phyloP scores from a whole-genome alignment of 2,888 invertebrate species.

The Alloscopus bannaensis region DNA sequence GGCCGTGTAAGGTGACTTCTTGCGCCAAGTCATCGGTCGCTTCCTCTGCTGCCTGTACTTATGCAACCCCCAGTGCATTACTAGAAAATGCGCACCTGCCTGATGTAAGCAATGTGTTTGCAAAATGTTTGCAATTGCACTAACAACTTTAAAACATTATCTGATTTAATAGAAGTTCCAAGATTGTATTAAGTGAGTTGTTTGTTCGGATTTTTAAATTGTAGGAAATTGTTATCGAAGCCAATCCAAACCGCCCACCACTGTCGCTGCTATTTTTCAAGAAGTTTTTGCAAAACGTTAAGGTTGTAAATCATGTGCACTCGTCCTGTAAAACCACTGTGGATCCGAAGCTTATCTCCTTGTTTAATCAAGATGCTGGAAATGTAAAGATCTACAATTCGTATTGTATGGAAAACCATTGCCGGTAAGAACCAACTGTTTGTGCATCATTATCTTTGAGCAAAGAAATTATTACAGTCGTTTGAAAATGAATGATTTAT shows the following conservation, averaged over 20 bases:
- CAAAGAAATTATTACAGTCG: not conserved
- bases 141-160: no score
- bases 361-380: not conserved
- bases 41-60: not conserved
- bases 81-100: slow-evolving; percentile 15
- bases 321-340: slow-evolving; percentile 22
- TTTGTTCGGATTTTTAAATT: not conserved
- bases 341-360: slow-evolving; percentile 12
- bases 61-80: not conserved
- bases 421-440: slow-evolving; percentile 23
- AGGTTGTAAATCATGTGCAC: slow-evolving; percentile 27
- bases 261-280: slow-evolving; percentile 34
- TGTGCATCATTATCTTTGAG: not conserved
- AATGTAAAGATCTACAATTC: slow-evolving; percentile 20
- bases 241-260: slow-evolving; percentile 37
- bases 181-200: not conserved
- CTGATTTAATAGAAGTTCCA: no score
- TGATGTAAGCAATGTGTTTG: slow-evolving; percentile 4
- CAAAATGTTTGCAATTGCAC: no score
- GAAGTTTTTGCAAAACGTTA: slow-evolving; percentile 2
- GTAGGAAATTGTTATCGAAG: slow-evolving; percentile 51
- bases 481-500: no score
- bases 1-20: not conserved
- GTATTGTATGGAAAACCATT: slow-evolving; percentile 39
- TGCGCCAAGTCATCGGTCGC: not conserved